Evolutionary conservation across 2,113 vertebrate species (phyloP), one percentile per base, ranked within the genome.

Genomic region (Uria lomvia): DNA sequence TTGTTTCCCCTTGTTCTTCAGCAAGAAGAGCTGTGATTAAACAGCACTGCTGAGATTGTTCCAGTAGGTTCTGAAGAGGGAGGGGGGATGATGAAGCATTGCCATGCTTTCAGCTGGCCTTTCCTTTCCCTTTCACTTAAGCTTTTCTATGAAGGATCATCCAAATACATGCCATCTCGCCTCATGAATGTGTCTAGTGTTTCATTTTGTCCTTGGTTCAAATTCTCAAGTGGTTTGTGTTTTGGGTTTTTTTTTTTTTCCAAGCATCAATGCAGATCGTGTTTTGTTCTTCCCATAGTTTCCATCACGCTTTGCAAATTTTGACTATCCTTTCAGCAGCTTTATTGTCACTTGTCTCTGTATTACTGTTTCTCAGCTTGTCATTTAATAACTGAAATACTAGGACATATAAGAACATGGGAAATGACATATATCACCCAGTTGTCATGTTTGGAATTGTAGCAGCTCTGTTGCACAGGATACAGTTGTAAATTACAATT

Each of bases 401-500:
- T 86, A 71, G 88, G 82, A 96, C 32, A 17, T 93, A 73, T 47
- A 95, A 91, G 94, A 95, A 92, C 84, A 91, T 4, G 42, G 80
- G 96, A 97, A 95, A 87, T 90, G 18, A 83, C 62, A 47, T 95
- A 47, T 72, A 92, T 96, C 96, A 91, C 42, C 74, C 92, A 82
- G 86, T 90, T 97, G 94, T 94, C 94, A 91, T 73, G 81, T 91
- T 47, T 95, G 94, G 91, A 96, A 96, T 91, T 87, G 94, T 62
- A 81, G 65, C 62, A 88, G 84, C 88, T 95, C 92, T 76, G 53
- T 60, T 95, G 81, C 84, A 94, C 84, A 76, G 56, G 91, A 85
- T 91, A 89, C 91, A 92, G 86, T 65, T 94, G 90, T 96, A 93
- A 97, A 95, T 95, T 90, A 96, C 76, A 92, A 92, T 86, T 95